Base-by-base conservation (phyloP, 2,888 invertebrate species). In the Erpobdella octoculata region DNA sequence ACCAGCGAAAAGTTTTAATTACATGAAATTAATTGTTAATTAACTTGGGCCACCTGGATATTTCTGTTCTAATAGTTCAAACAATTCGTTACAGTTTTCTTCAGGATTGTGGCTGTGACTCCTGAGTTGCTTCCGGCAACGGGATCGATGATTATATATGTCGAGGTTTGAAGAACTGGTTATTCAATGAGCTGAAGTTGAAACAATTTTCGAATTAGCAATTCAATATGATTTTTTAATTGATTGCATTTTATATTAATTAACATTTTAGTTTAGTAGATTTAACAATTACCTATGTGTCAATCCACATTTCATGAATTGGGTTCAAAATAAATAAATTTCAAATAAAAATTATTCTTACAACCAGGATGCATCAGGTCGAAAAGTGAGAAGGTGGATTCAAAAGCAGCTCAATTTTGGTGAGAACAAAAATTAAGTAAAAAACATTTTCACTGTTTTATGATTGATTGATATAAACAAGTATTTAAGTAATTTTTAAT, bases 31-130 rank as follows among this genome's bases (percentile, higher is more conserved):
- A n/a, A n/a, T n/a, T n/a, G n/a, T n/a, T n/a, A n/a, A n/a, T n/a
- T n/a, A n/a, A n/a, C n/a, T n/a, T n/a, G n/a, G 15, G 18, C 15
- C 18, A 46, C 18, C 46, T 46, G 15, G 12, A 18, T 46, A 12
- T 46, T 12, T 46, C 12, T 46, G 46, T 46, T 12, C 18, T 15
- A 46, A 9, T 33, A 35, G 12, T 21, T 21, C 35, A 4, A 62
- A 5, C n/a, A 46, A 6, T 21, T 28, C 25, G 37, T 61, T 72
- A 28, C 86, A 87, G 91, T 93, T 0, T 87, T 89, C 73, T 93
- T 95, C 83, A 88, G 96, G 53, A 89, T 92, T 12, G 90, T 96
- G 76, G 95, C 94, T 0, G 92, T 96, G 78, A 91, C 91, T 79
- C 93, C 93, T 0, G 92, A 93, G 80, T 85, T 96, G 76, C 91